Evolutionary conservation across 2,888 invertebrate species (phyloP).

Genomic region (Scaptomyza tumidula): DNA sequence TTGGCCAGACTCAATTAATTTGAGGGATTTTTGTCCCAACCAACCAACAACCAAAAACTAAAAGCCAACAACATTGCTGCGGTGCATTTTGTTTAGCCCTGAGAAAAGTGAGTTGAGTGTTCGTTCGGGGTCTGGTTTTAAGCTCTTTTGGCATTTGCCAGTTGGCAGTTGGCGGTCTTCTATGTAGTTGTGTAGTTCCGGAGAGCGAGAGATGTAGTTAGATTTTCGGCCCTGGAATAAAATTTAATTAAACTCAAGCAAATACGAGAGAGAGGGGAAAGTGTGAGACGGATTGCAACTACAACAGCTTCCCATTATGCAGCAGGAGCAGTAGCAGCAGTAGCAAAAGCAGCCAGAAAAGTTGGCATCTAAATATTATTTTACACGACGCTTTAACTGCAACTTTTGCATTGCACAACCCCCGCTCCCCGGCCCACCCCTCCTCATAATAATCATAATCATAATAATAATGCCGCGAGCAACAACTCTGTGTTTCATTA

Average conservation of each 20-base stretch:
- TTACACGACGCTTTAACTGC: slow-evolving; percentile 79
- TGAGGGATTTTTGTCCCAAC: slow-evolving; percentile 52
- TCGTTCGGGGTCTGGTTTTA: neutral
- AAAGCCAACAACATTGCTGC: slow-evolving; percentile 47
- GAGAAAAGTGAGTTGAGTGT: neutral
- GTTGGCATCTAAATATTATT: slow-evolving; percentile 76
- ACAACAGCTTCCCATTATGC: neutral
- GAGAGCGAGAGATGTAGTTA: neutral
- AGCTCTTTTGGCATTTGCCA: slow-evolving; percentile 44
- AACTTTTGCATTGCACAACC: slow-evolving; percentile 72
- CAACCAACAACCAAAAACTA: slow-evolving; percentile 21
- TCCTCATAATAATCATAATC: slow-evolving; percentile 60
- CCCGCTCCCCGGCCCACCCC: too few species aligned
- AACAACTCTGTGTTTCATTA: slow-evolving; percentile 74
- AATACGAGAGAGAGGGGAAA: neutral
- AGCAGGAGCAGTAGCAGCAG: too few species aligned
- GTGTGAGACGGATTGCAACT: neutral
- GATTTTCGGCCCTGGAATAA: slow-evolving; percentile 61
- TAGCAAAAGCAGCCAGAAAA: slow-evolving; percentile 29
- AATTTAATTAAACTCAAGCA: slow-evolving; percentile 68
- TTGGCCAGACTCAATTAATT: slow-evolving; percentile 71
- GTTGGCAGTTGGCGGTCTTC: slow-evolving; percentile 68
- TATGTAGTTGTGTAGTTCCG: neutral
- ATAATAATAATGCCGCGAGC: slow-evolving; percentile 77
- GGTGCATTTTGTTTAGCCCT: slow-evolving; percentile 40